Evolutionary conservation across 2,888 invertebrate species (phyloP).

Genomic region (Synanthedon myopaeformis): DNA sequence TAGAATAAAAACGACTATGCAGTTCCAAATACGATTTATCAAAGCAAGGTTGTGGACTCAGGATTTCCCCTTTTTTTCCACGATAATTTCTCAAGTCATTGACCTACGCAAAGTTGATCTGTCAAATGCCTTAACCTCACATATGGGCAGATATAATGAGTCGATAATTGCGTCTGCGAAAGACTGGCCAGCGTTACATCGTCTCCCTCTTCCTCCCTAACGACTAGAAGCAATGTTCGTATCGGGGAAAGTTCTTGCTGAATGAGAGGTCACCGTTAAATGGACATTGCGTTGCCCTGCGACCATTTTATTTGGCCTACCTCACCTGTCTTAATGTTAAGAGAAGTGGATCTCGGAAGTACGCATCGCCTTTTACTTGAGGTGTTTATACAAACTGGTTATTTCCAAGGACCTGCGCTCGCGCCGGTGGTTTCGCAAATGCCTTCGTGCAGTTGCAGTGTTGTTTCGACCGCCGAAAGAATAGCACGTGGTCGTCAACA

Average conservation of each 20-base stretch:
- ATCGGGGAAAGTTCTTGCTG: not conserved
- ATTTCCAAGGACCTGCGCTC: constrained; percentile 7
- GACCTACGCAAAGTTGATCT: not conserved
- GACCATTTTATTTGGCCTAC: not conserved
- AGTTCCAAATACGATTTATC: too few species aligned
- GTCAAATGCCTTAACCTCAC: not conserved
- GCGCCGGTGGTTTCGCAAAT: constrained; percentile 12
- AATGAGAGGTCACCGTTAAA: not conserved
- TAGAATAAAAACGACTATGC: too few species aligned
- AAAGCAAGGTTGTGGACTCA: too few species aligned
- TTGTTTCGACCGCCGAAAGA: constrained; percentile 6
- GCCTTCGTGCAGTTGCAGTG: constrained; percentile 11
- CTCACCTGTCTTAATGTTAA: not conserved
- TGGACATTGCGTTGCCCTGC: not conserved
- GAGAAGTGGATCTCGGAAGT: not conserved
- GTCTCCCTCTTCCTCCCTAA: not conserved
- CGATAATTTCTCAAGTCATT: not conserved
- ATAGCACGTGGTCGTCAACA: constrained; percentile 5
- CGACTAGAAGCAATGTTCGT: not conserved
- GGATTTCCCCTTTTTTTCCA: not conserved
- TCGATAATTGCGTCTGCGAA: not conserved
- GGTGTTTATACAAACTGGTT: constrained; percentile 3
- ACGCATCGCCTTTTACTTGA: not conserved
- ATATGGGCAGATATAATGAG: not conserved
- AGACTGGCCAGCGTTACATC: not conserved